A percentile compares a stretch with the other conserved stretches of the same genome.
Evolutionary conservation across 2,888 invertebrate genomes (phyloP).

Genomic region (Teleogryllus oceanicus): DNA sequence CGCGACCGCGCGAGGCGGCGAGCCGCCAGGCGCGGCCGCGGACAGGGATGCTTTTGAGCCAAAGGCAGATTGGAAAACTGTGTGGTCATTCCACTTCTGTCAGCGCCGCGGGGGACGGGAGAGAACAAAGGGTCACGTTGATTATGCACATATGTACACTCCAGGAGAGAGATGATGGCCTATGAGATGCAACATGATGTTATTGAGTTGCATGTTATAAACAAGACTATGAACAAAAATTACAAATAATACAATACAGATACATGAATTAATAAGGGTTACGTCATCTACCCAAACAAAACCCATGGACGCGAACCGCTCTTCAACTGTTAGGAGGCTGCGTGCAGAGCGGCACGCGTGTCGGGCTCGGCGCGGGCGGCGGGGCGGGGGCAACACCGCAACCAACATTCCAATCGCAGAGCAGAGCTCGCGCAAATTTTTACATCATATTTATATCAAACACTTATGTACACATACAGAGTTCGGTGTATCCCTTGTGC

Average conservation of each 20-base stretch:
- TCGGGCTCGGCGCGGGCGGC: neutral
- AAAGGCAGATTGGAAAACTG: slow-evolving; percentile 61
- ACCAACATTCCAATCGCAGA: no score
- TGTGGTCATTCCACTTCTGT: slow-evolving; percentile 57
- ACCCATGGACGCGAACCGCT: neutral
- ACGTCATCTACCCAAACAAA: neutral
- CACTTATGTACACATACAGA: no score
- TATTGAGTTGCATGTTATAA: neutral
- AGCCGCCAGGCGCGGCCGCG: neutral
- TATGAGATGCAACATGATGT: neutral
- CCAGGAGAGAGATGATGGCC: neutral
- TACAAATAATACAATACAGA: neutral
- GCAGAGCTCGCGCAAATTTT: no score
- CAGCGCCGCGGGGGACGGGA: neutral
- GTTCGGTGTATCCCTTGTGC: no score
- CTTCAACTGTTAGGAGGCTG: neutral
- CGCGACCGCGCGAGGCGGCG: neutral
- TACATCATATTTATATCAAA: no score
- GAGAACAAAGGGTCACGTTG: neutral
- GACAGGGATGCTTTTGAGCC: neutral
- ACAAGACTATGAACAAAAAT: slow-evolving; percentile 1
- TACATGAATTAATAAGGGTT: slow-evolving; percentile 22
- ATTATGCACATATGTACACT: slow-evolving; percentile 1
- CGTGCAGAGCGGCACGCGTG: slow-evolving; percentile 7
- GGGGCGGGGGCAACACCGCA: no score